Evolutionary conservation across 1,140 invertebrate genomes (phyloP).

Genomic region (Anagrus nilaparvatae): DNA sequence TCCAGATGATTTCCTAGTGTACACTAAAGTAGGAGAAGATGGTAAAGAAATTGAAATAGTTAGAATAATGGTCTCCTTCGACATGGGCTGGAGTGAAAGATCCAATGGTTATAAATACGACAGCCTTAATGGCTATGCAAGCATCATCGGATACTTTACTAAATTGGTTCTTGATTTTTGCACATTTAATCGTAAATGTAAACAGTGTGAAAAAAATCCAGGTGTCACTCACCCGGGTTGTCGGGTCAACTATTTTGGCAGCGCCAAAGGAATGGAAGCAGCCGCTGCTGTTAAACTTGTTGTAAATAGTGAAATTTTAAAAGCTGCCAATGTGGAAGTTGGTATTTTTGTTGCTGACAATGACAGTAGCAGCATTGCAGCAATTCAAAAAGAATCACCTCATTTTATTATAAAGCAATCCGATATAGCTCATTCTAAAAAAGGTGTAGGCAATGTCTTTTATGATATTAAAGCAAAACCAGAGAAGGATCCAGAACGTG

Average conservation of each 20-base stretch:
- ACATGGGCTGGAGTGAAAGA: background rate
- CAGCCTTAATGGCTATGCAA: background rate
- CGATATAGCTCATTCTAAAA: conserved; percentile 14
- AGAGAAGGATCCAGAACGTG: conserved; percentile 6
- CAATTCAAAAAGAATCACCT: conserved; percentile 3
- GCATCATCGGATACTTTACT: background rate
- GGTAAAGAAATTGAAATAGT: too few species aligned
- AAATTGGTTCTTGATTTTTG: background rate
- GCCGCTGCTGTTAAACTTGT: conserved; percentile 6
- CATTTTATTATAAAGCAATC: conserved; percentile 10
- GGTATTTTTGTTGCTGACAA: conserved; percentile 16
- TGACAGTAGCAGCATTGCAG: conserved; percentile 13
- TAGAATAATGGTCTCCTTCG: background rate
- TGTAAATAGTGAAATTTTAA: conserved; percentile 10
- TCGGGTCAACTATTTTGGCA: conserved; percentile 10
- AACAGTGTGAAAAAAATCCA: conserved; percentile 4
- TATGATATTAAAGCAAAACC: conserved; percentile 6
- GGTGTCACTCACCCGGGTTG: conserved; percentile 3
- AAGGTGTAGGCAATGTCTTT: conserved; percentile 10
- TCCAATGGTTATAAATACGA: background rate
- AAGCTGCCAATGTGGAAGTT: conserved; percentile 12
- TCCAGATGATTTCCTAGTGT: too few species aligned
- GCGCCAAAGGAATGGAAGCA: conserved; percentile 16
- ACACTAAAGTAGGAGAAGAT: too few species aligned
- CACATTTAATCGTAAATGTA: too few species aligned